Evolutionary conservation across 2,113 vertebrate species (phyloP).

Genomic region (Notothenia rossii): DNA sequence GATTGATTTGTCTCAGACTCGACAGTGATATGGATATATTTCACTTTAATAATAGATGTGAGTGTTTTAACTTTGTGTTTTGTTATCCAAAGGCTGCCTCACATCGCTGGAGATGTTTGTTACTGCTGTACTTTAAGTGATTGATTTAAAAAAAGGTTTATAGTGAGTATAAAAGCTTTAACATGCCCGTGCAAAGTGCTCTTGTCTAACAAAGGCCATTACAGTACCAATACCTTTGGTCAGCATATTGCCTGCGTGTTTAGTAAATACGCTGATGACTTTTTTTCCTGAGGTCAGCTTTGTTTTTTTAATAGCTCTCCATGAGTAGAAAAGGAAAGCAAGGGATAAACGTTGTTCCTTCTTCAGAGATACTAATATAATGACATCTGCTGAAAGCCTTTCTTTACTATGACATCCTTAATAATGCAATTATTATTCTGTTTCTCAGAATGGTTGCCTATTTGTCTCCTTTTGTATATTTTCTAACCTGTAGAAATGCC

Average conservation of each 20-base stretch:
- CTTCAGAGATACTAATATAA: too few species aligned
- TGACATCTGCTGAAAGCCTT: too few species aligned
- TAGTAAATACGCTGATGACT: slow-evolving; percentile 10
- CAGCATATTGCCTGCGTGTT: slow-evolving; percentile 1
- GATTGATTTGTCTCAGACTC: not conserved
- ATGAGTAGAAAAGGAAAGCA: not conserved
- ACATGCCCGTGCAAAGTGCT: slow-evolving; percentile 16
- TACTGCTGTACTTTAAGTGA: not conserved
- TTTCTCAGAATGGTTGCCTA: too few species aligned
- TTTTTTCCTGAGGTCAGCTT: slow-evolving; percentile 8
- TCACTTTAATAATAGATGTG: not conserved
- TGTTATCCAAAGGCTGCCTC: slow-evolving; percentile 5
- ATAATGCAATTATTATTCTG: too few species aligned
- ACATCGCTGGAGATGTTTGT: not conserved
- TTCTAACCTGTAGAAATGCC: too few species aligned
- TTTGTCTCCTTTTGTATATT: too few species aligned
- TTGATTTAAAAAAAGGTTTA: slow-evolving; percentile 10
- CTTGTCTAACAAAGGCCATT: slow-evolving; percentile 26
- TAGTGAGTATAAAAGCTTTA: not conserved
- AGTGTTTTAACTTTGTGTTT: not conserved
- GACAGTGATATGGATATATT: slow-evolving; percentile 8
- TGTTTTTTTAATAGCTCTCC: slow-evolving; percentile 2
- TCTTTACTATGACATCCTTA: too few species aligned
- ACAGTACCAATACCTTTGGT: slow-evolving; percentile 1
- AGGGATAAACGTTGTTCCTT: too few species aligned